Evolutionary conservation across 2,797 vertebrate genomes (phyloP), one percentile per base, ranked within the genome.

Genomic region (Ceyx erithaca): DNA sequence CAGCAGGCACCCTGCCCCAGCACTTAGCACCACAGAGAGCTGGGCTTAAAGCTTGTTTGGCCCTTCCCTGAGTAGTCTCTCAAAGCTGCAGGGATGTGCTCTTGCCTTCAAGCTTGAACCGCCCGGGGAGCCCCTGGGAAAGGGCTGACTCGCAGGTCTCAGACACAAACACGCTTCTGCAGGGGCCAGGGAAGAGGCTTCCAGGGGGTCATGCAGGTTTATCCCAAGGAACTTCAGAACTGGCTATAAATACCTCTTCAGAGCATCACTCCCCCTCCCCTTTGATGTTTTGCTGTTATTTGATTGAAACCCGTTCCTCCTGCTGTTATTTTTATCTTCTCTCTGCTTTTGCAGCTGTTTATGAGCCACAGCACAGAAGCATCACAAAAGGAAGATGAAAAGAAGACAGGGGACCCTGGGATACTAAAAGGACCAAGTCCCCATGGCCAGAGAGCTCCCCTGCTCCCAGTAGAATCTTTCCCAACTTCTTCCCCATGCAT

Each of bases 251-350:
- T 95, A 95, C 82, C 66, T 90, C 54, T 55, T 58, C 70, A 28
- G 82, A 94, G 66, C 90, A 89, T 80, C 77, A 26, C 85, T 81
- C 62, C 63, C 83, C 76, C 86, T 92, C 78, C 49, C 55, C 94
- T 92, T 92, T 89, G 94, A 94, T 91, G 87, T 89, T 92, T 75
- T 80, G 66, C 80, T 89, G 91, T 71, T 93, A 78, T 94, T 95
- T 94, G 83, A 82, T 91, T 89, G 85, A 83, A 93, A 72, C 87
- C 67, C 77, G 51, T 77, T 92, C 77, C 85, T 23, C 49, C 67
- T 68, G 85, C 87, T 68, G 87, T 87, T 94, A 93, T 93, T 95
- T 96, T 95, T 95, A 75, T 85, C 90, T 89, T 77, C 64, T 87
- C 58, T 43, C 69, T 22, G 51, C 35, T 69, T 94, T 78, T 77